Evolutionary conservation across 30 jellyfish, hydroid and myxozoan genomes (phyloP), one percentile per base, ranked within the genome.

Genomic region (Aurelia aurita complex sp. Pacific): DNA sequence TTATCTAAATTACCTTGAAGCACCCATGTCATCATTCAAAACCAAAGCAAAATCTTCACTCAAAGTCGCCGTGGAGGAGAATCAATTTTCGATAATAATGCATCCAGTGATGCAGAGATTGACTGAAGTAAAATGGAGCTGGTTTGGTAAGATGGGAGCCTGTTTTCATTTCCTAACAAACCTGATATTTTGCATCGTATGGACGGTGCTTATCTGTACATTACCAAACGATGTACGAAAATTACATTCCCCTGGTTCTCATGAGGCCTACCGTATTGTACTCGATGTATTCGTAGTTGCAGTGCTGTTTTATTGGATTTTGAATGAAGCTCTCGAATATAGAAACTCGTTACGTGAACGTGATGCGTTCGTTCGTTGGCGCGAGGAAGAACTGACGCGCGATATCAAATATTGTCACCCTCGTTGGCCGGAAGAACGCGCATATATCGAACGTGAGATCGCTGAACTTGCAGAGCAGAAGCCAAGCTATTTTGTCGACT

Each of bases 341-440:
- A 53, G 85, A 16, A 82, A 77, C 54, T 83, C 97, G 29, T 18
- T 61, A 29, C 83, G 95, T 38, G 87, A 77, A 72, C 72, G 87
- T 14, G 85, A 81, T 38, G 83, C 38, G 43, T 85, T 66, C 71
- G 72, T 59, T 60, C 80, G 83, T 23, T 94, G 99, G 99, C 91
- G 99, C 61, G 97, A 80, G 54, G 65, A 69, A 33, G 97, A 94
- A 69, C 80, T 94, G 32, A 72, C 74, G 16, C 80, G 90, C 18
- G 99, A 94, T 68, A 43, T 94, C 14, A 29, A 89, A 69, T 89
- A 76, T 66, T 85, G 94, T 42, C 99, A 94, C 57, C 96, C 97
- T 10, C 82, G 97, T 50, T 94, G 99, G 99, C 99, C 99, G 55
- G 99, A 94, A 54, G 99, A 94, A 64, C 81, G 91, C 69, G 89